Evolutionary conservation across 2,888 invertebrate genomes (phyloP), one percentile per base, ranked within the genome.

Genomic region (Coecobrya sp.): DNA sequence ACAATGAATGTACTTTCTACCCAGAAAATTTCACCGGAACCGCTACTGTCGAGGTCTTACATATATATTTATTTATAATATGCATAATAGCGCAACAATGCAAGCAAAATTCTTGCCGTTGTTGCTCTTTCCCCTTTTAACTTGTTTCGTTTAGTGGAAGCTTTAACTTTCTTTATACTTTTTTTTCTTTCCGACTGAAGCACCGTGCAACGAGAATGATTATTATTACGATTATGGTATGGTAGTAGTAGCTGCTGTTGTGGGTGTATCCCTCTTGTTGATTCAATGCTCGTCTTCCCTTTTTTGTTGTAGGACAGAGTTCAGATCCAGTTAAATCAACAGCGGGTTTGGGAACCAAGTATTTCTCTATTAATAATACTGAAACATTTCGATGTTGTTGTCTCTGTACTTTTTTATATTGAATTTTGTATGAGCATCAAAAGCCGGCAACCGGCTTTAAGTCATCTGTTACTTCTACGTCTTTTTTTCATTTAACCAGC

Each of bases 191-290:
- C 8, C 8, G 10, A 73, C n/a, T n/a, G 36, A 70, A 70, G 30
- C 70, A 36, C 25, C 76, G 49, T 76, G 76, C 76, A 76, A 49
- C 49, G 49, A 27, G 25, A 49, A 76, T 22, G 76, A 76, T 76
- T 76, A 76, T 76, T 76, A 76, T 76, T 49, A 76, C 45, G 76
- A 76, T 76, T 76, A 76, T 76, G 45, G 76, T 76, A 76, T 76
- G 45, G 76, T 49, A 10, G 70, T 73, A 19, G 42, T 42, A 42
- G 42, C 19, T 68, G 30, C 16, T 62, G 62, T n/a, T 62, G 62
- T 62, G 5, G 16, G 42, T 73, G 42, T 73, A 42, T 49, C 76
- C 27, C 25, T 76, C 49, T 76, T 76, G 76, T 49, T 73, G 49
- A 76, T 76, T 49, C 76, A 76, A 76, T 76, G 16, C 76, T 76